Percentiles rank a stretch among this genome's conserved stretches.
These are phyloP conservation scores for Acanthaster planci DNA, from an alignment of 35 echinoderm and acorn worm genomes.

Conservation along the genomic window DNA sequence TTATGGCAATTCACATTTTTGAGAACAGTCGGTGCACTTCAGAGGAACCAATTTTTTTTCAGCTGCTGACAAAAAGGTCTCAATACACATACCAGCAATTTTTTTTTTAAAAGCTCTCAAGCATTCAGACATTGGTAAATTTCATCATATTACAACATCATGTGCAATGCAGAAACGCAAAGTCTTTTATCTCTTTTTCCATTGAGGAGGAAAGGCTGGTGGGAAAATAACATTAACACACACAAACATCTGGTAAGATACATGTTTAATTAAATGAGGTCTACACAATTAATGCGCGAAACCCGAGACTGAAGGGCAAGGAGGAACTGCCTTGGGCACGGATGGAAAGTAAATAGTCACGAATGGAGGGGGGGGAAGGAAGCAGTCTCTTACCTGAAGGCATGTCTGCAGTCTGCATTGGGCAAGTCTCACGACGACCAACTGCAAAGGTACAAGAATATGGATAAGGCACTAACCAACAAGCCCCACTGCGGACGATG, in stretches of 20 bases:
- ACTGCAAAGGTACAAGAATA: background rate
- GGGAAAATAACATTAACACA: no score
- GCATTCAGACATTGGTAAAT: background rate
- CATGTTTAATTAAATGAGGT: no score
- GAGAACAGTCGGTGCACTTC: background rate
- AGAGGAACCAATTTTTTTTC: background rate
- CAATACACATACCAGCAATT: no score
- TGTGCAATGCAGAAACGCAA: no score
- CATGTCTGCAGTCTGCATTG: slow-evolving; percentile 20
- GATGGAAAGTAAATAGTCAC: no score
- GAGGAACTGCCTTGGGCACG: no score
- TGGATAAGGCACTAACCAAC: background rate
- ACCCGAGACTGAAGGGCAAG: no score
- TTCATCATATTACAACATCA: background rate
- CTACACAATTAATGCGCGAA: no score
- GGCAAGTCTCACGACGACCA: background rate
- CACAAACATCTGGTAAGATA: no score
- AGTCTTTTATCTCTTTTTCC: no score
- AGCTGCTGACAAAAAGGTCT: background rate
- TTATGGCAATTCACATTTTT: no score
- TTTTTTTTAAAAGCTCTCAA: background rate
- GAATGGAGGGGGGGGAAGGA: background rate
- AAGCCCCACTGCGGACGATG: background rate
- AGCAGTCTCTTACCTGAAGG: background rate
- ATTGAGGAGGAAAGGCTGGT: no score